Conservation (phyloP, 2,888 invertebrate species). For the Rhagonycha fulva region DNA sequence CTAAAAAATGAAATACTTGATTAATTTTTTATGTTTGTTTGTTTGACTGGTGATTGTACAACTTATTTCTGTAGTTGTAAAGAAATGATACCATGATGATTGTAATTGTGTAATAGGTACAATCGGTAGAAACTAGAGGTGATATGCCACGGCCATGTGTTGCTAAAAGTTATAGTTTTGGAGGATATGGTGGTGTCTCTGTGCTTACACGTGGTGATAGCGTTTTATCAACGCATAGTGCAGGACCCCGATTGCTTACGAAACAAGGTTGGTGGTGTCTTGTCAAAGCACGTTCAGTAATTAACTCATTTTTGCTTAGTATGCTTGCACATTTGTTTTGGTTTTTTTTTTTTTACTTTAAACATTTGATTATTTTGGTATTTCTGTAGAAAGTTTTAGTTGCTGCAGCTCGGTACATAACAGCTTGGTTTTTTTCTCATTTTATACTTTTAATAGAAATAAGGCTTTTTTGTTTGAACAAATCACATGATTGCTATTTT, state of each 20-base stretch:
- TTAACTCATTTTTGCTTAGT: neutral
- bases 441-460: neutral
- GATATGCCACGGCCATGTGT: constrained; percentile 61
- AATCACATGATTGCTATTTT: neutral
- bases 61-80: neutral
- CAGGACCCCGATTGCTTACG: constrained; percentile 68
- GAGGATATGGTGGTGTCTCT: constrained; percentile 71
- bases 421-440: neutral
- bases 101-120: constrained; percentile 54
- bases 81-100: neutral
- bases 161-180: constrained; percentile 87
- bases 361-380: neutral
- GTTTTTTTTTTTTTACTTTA: neutral
- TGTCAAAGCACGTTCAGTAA: neutral
- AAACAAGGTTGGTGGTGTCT: constrained; percentile 67
- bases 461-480: neutral
- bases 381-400: constrained; percentile 5
- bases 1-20: neutral
- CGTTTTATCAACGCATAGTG: constrained; percentile 66
- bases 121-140: constrained; percentile 59
- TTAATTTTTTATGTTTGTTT: neutral
- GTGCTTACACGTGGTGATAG: constrained; percentile 65
- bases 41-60: neutral
- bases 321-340: neutral
- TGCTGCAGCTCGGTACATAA: constrained; percentile 3